phyloP scores from a whole-genome alignment of 2,888 invertebrate genomes.

The Yponomeuta plumbellus region DNA sequence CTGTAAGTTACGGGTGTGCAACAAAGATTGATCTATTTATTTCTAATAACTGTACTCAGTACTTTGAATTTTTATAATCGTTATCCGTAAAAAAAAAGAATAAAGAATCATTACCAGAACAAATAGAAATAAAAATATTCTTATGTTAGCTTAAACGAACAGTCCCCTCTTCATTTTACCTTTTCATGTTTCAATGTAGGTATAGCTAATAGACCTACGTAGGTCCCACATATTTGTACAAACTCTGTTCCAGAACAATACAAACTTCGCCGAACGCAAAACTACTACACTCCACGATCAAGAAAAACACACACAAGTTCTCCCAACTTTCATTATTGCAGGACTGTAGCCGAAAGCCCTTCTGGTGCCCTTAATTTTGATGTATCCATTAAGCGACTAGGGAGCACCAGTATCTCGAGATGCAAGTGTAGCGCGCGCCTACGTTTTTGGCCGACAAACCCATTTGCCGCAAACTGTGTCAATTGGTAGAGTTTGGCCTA shows the following conservation, averaged over 20 bases:
- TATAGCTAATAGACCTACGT: no score
- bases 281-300: background rate
- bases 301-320: background rate
- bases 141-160: no score
- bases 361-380: background rate
- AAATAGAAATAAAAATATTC: no score
- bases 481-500: conserved; percentile 46
- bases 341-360: background rate
- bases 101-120: no score
- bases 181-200: no score
- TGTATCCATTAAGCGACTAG: background rate
- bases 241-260: background rate
- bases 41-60: no score
- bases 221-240: background rate
- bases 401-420: background rate
- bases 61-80: no score
- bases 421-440: conserved; percentile 32
- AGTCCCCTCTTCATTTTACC: no score
- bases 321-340: background rate
- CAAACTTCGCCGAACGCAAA: background rate
- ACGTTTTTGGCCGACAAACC: conserved; percentile 51
- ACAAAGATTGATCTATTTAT: no score
- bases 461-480: conserved; percentile 54
- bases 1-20: no score
- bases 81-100: no score